A percentile compares a stretch with the other conserved stretches of the same genome.
phyloP scores from a whole-genome alignment of 2,797 vertebrate species.

The Buphagus erythrorhynchus region DNA sequence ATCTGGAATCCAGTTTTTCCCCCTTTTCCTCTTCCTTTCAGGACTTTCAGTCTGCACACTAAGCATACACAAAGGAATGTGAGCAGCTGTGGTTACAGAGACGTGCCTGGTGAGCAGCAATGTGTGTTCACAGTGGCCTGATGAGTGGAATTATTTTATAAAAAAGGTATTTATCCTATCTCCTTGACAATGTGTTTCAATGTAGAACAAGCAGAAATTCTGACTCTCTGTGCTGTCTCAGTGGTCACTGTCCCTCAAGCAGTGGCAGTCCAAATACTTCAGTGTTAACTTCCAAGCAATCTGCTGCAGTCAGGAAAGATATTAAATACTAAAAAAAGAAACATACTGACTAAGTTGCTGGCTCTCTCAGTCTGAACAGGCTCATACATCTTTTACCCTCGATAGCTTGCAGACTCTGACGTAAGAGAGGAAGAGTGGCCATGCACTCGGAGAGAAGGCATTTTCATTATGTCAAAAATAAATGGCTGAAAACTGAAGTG shows the following conservation, averaged over 20 bases:
- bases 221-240: neutral
- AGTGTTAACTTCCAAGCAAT: neutral
- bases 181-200: neutral
- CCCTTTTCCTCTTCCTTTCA: neutral
- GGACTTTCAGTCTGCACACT: neutral
- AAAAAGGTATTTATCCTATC: neutral
- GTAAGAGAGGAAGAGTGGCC: neutral
- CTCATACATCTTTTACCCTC: neutral
- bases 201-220: neutral
- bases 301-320: neutral
- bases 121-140: neutral
- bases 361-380: neutral
- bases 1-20: neutral
- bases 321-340: slow-evolving; percentile 23
- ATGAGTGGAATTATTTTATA: neutral
- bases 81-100: neutral
- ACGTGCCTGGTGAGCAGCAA: neutral
- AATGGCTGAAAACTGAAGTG: neutral
- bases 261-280: neutral
- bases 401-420: neutral
- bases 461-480: slow-evolving; percentile 13
- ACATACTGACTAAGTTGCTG: neutral
- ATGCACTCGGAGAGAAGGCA: neutral
- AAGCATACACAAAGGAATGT: neutral
- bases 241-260: neutral